Conservation (phyloP, 2,888 invertebrate genomes). For the Tipula helvola region DNA sequence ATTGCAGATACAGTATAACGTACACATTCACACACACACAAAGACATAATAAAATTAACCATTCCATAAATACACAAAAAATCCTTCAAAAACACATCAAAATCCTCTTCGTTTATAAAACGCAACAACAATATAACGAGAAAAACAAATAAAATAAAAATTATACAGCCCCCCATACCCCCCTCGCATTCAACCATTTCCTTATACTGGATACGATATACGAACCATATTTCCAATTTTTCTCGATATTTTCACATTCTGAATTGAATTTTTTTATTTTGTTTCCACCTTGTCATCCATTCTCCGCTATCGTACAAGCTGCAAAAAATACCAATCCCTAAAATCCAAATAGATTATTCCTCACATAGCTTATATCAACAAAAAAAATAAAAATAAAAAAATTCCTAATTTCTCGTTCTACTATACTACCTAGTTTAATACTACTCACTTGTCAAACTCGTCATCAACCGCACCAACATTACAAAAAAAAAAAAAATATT, state of each 20-base stretch:
- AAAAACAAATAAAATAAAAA: not conserved
- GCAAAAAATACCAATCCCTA: not conserved
- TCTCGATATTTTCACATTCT: not conserved
- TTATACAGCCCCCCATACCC: not conserved
- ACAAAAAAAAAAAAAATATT: not conserved
- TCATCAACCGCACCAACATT: conserved; percentile 9
- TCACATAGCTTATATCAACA: not conserved
- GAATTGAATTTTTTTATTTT: not conserved
- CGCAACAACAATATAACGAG: not conserved
- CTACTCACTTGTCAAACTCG: conserved; percentile 8
- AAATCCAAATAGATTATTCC: not conserved
- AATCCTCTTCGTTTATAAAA: not conserved
- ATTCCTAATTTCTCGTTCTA: not conserved
- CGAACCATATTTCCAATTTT: conserved; percentile 4
- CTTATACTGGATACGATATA: not conserved
- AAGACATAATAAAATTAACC: not conserved
- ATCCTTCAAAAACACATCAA: conserved; percentile 4
- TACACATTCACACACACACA: not conserved
- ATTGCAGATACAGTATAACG: not conserved
- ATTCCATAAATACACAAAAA: not conserved
- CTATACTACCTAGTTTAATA: conserved; percentile 4
- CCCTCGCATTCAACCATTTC: not conserved
- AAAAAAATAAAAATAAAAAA: not conserved
- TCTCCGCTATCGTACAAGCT: not conserved
- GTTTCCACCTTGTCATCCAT: not conserved